Evolutionary conservation across 2,797 vertebrate species (phyloP), one percentile per base, ranked within the genome.

Genomic region (Acanthurus leucopareius): DNA sequence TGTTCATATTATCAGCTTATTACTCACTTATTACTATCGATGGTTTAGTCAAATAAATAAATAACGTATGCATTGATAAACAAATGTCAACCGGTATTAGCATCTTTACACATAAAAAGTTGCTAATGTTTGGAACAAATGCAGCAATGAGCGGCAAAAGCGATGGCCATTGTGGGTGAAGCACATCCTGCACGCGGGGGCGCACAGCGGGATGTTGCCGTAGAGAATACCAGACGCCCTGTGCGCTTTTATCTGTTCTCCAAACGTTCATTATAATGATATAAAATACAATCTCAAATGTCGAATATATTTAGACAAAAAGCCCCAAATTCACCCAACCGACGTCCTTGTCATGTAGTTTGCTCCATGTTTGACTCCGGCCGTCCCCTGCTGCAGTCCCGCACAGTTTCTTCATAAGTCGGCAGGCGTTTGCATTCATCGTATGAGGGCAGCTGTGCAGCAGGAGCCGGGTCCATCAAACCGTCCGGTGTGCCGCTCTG

Each of bases 351-450:
- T 83, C 75, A 52, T 63, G 81, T 66, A 4, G 79, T 53, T 20
- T 56, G 78, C 74, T 69, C 67, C 62, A 61, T 2, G 11, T 17
- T 56, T 10, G 20, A 57, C 63, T 61, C 62, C 10, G 28, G 58
- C 3, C 48, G 44, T 51, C 52, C 60, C 10, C 47, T 22, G 44
- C 63, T 51, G 10, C 52, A 76, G 1, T 81, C 82, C 60, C 77
- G 72, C 51, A 94, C 47, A 0, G 91, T 92, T 75, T 94, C 93
- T 5, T 95, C 93, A 19, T 95, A 95, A 6, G 93, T 94, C 1
- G 94, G 93, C 45, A 93, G 87, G 3, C 80, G 81, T 80, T 90
- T 93, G 78, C 91, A 91, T 2, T 92, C 88, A 0, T 94, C 93
- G 35, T 95, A 94, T 0, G 91, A 66, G 19, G 93, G 93, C 59